Conservation (phyloP, 2,113 vertebrate species). For the Prolemur simus region DNA sequence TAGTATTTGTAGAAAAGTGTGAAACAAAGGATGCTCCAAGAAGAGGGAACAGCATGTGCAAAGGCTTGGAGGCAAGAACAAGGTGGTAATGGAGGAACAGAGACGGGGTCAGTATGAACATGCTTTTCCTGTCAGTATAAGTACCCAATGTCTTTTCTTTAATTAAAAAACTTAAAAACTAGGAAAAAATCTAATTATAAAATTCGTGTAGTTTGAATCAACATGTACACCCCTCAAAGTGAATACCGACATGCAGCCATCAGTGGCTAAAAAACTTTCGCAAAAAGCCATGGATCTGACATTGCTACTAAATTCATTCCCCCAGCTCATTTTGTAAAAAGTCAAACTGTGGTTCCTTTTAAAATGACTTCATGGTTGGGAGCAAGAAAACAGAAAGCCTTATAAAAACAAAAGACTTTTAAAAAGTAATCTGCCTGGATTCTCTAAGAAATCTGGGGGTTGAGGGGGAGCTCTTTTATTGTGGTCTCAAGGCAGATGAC, state of each 20-base stretch:
- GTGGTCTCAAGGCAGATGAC: not conserved
- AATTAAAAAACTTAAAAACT: not conserved
- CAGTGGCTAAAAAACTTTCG: not conserved
- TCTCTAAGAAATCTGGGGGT: not conserved
- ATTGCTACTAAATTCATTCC: not conserved
- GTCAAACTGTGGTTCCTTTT: constrained; percentile 37
- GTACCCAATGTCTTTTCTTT: not conserved
- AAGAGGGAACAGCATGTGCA: not conserved
- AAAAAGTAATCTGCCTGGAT: not conserved
- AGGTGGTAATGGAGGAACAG: not conserved
- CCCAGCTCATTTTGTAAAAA: constrained; percentile 37
- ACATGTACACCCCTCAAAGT: not conserved
- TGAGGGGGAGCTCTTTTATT: not conserved
- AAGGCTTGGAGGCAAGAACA: not conserved
- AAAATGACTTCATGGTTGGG: constrained; percentile 36
- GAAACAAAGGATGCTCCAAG: not conserved
- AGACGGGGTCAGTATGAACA: not conserved
- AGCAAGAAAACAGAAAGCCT: not conserved
- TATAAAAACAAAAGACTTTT: constrained; percentile 49
- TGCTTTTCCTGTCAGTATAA: not conserved
- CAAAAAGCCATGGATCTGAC: constrained; percentile 28
- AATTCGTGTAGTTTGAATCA: not conserved
- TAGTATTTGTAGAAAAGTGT: not conserved
- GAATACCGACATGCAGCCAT: not conserved
- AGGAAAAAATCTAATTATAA: not conserved